Evolutionary conservation across 2,113 vertebrate genomes (phyloP), one percentile per base, ranked within the genome.

Genomic region (Podiceps cristatus): DNA sequence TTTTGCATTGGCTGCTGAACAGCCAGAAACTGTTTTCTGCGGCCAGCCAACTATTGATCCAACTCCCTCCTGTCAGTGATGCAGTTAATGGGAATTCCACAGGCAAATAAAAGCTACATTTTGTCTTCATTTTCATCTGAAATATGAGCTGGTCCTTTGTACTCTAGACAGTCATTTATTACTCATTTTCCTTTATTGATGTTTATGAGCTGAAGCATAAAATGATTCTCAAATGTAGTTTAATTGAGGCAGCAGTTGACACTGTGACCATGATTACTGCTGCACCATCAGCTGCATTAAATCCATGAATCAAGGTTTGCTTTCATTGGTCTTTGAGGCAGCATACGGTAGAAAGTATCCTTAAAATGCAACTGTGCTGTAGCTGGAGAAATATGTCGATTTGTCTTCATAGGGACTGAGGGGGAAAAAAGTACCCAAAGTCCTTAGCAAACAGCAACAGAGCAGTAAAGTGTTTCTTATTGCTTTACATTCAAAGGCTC

Each of bases 1-100:
- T 99, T 99, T 99, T 96, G 98, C 98, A 97, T 97, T 97, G 99
- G 98, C 99, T 98, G 99, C 98, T 98, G 98, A 99, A 98, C 99
- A 99, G 99, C 98, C 97, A 98, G 98, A 98, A 98, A 98, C 98
- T 98, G 98, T 98, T 98, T 99, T 98, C 98, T 98, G 98, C 94
- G 91, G 98, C 98, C 96, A 95, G 97, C 98, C 98, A 87, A 97
- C 98, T 99, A 99, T 99, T 98, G 99, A 99, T 99, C 99, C 98
- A 97, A 92, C 96, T 98, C 98, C 97, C 98, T 98, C 98, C 97
- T 98, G 98, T 98, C 98, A 99, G 97, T 96, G 98, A 98, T 97
- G 98, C 98, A 98, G 98, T 98, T 99, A 98, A 98, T 99, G 98
- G 98, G 98, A 99, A 98, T 98, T 98, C 98, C 98, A 98, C 98